These are phyloP conservation scores for Mus musculus DNA, from an alignment of 2,113 vertebrate genomes.

Conservation along the genomic window GRCm39 chr12:109804001-109804500, in stretches of 20 bases:
- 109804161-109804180: not conserved
- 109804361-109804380: not conserved
- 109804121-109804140: not conserved
- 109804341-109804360: too few species aligned
- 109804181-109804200: not conserved
- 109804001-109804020: not conserved
- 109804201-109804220: too few species aligned
- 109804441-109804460: not conserved
- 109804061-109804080: too few species aligned
- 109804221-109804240: not conserved
- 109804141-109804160: not conserved
- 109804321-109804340: accelerated
- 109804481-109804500: too few species aligned
- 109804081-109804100: not conserved
- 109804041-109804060: not conserved
- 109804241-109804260: accelerated
- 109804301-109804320: accelerated
- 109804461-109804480: too few species aligned
- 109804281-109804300: accelerated
- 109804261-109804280: accelerated
- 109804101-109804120: not conserved
- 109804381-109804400: accelerated
- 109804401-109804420: not conserved
- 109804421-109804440: not conserved
- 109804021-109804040: accelerated